phyloP scores from a whole-genome alignment of 92 coral and sea anemone species.

The Umimayanthus chanpuru region DNA sequence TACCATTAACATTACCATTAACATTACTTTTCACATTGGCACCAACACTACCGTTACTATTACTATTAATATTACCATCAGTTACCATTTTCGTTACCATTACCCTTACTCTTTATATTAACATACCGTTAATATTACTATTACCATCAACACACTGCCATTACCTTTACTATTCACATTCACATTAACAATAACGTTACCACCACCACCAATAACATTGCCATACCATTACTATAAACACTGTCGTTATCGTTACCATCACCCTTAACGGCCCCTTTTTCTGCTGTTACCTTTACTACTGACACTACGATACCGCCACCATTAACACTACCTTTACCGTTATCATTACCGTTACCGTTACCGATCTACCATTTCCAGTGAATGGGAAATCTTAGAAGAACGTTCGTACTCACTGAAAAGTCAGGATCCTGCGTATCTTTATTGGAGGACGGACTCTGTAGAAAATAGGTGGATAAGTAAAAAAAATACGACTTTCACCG shows the following conservation, averaged over 20 bases:
- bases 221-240: background rate
- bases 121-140: background rate
- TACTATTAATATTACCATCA: background rate
- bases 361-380: too few species aligned
- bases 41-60: too few species aligned
- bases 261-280: too few species aligned
- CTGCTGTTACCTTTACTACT: too few species aligned
- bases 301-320: too few species aligned
- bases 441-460: background rate
- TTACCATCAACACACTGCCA: too few species aligned
- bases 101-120: background rate
- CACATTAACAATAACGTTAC: too few species aligned
- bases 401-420: constrained; percentile 39
- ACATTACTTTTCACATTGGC: too few species aligned
- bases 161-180: background rate
- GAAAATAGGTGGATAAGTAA: background rate
- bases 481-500: too few species aligned
- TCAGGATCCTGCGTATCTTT: constrained; percentile 44
- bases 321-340: too few species aligned
- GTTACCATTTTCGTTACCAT: background rate
- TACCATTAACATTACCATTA: background rate
- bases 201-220: background rate
- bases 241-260: too few species aligned
- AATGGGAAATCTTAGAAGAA: background rate
- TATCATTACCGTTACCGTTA: too few species aligned